A percentile compares a stretch with the other conserved stretches of the same genome.
phyloP scores from a whole-genome alignment of 2,888 invertebrate species.

The Parnassius apollo region DNA sequence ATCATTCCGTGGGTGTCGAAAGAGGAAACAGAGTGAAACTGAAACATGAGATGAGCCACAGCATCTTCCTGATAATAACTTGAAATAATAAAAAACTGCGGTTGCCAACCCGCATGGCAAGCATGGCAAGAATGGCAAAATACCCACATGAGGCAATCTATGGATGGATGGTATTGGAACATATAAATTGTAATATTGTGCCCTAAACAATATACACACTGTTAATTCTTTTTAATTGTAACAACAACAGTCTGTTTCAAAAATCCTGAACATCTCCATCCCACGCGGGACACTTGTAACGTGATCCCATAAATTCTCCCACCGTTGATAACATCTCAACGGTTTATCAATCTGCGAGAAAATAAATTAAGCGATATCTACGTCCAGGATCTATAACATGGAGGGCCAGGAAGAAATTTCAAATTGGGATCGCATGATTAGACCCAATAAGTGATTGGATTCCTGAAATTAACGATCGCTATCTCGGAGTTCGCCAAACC shows the following conservation, averaged over 20 bases:
- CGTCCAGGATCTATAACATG: slow-evolving; percentile 34
- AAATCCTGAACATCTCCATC: slow-evolving; percentile 36
- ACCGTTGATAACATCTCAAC: slow-evolving; percentile 44
- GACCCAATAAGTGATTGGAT: slow-evolving; percentile 38
- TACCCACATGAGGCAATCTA: too few species aligned
- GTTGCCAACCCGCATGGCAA: too few species aligned
- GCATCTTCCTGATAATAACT: too few species aligned
- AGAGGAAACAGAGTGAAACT: too few species aligned
- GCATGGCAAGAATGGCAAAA: too few species aligned
- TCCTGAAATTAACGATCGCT: slow-evolving; percentile 25
- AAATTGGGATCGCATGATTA: slow-evolving; percentile 50
- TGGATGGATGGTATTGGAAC: too few species aligned
- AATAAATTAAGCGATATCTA: slow-evolving; percentile 48
- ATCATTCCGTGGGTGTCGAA: too few species aligned
- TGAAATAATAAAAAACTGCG: too few species aligned
- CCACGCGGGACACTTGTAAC: slow-evolving; percentile 40
- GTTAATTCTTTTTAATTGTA: slow-evolving; percentile 18
- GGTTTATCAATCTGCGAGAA: slow-evolving; percentile 48
- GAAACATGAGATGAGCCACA: too few species aligned
- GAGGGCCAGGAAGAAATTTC: slow-evolving; percentile 37
- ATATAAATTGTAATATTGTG: too few species aligned
- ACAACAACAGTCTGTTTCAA: slow-evolving; percentile 12
- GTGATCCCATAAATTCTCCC: slow-evolving; percentile 47
- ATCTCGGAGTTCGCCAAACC: slow-evolving; percentile 18
- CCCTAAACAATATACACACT: neutral